phyloP scores from a whole-genome alignment of 1,140 invertebrate species.

The Lerema accius region DNA sequence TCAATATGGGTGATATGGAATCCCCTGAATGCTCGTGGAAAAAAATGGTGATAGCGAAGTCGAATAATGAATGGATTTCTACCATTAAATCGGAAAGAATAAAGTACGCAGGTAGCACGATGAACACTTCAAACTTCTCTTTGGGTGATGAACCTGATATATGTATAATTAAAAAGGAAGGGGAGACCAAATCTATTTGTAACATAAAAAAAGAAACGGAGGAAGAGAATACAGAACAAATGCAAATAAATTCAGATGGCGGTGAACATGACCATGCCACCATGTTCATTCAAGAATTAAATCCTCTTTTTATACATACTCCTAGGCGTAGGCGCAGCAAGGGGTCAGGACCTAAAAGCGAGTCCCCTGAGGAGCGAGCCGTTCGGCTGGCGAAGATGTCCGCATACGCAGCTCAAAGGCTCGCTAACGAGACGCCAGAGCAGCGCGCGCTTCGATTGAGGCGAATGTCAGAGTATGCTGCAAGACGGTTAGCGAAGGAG shows the following conservation, averaged over 20 bases:
- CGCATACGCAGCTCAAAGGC: conserved; percentile 74
- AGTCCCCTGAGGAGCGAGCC: conserved; percentile 78
- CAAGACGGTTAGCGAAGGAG: conserved; percentile 76
- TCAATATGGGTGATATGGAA: conserved; percentile 75
- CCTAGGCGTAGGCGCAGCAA: conserved; percentile 42
- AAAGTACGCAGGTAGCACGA: conserved; percentile 31
- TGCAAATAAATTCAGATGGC: conserved; percentile 1
- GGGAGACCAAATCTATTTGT: too few species aligned
- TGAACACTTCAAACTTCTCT: conserved; percentile 44
- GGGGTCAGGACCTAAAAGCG: conserved; percentile 53
- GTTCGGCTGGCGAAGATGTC: conserved; percentile 80
- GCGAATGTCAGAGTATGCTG: conserved; percentile 76
- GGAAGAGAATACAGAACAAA: conserved; percentile 35
- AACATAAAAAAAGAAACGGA: conserved; percentile 48
- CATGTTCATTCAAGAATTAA: conserved; percentile 48
- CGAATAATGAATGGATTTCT: conserved; percentile 71
- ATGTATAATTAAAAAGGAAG: too few species aligned
- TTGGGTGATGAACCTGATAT: conserved; percentile 40
- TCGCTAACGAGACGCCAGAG: conserved; percentile 83
- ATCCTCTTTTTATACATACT: conserved; percentile 44
- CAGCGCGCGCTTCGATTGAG: conserved; percentile 76
- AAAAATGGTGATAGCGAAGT: conserved; percentile 74
- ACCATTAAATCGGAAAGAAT: conserved; percentile 52
- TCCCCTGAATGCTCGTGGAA: conserved; percentile 71
- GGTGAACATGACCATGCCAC: conserved; percentile 35